Percentiles rank a stretch among this genome's conserved stretches.
Conservation (phyloP, 2,797 vertebrate species). For the Rhinoraja longicauda region DNA sequence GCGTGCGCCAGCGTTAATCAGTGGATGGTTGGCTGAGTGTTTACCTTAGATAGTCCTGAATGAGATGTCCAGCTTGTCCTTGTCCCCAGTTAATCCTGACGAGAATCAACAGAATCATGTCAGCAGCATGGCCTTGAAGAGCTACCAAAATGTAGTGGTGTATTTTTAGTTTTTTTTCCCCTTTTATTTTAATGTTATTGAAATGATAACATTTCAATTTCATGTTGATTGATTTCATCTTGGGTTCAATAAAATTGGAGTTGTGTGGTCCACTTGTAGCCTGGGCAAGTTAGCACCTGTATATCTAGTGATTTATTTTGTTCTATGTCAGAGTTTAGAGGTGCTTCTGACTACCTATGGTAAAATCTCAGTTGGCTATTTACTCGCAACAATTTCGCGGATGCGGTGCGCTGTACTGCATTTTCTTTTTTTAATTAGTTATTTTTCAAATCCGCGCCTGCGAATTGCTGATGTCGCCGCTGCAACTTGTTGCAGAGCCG, state of each 20-base stretch:
- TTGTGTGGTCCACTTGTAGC: background rate
- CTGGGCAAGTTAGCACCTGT: conserved; percentile 11
- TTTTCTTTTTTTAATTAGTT: background rate
- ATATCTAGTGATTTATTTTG: background rate
- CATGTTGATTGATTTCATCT: background rate
- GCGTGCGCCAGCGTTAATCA: conserved; percentile 40
- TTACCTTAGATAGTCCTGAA: conserved; percentile 1
- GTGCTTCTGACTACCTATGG: conserved; percentile 31
- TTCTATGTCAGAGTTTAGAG: background rate
- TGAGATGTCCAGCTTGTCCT: conserved; percentile 11
- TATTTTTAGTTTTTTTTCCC: background rate
- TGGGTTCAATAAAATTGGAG: conserved; percentile 14
- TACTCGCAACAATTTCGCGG: conserved; percentile 12
- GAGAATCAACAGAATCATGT: background rate
- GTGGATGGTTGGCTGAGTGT: conserved; percentile 21
- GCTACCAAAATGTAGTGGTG: background rate
- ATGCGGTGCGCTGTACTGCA: conserved; percentile 20
- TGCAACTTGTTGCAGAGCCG: conserved; percentile 57
- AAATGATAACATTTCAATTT: background rate
- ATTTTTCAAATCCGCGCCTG: conserved; percentile 23
- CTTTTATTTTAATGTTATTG: background rate
- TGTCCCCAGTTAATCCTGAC: background rate
- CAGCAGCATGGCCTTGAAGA: background rate
- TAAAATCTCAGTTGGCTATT: conserved; percentile 22
- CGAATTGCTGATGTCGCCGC: conserved; percentile 14